Conservation (phyloP, 2,888 invertebrate genomes). For the Drosophila recens region DNA sequence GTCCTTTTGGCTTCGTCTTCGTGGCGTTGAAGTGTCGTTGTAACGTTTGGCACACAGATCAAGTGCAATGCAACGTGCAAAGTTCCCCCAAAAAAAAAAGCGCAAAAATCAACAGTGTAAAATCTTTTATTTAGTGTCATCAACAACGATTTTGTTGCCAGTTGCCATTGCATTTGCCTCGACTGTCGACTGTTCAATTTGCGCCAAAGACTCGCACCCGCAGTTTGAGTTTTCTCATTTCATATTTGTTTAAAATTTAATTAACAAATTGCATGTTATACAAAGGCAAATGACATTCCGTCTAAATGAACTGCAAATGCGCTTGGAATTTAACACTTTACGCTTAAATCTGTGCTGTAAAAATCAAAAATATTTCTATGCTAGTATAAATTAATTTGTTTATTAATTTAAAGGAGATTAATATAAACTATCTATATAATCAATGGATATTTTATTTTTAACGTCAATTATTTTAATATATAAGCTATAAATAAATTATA, state of each 20-base stretch:
- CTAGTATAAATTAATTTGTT: not conserved
- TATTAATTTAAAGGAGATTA: too few relatives aligned
- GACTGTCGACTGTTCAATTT: constrained; percentile 51
- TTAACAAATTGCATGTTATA: constrained; percentile 65
- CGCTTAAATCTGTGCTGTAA: not conserved
- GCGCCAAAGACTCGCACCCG: constrained; percentile 51
- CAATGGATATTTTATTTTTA: too few relatives aligned
- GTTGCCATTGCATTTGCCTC: constrained; percentile 14
- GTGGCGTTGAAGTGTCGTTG: constrained; percentile 70
- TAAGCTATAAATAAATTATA: not conserved
- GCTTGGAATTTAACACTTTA: not conserved
- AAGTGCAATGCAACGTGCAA: constrained; percentile 81
- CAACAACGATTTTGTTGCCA: constrained; percentile 60
- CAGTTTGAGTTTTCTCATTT: constrained; percentile 59
- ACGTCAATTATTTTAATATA: too few relatives aligned
- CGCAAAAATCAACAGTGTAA: constrained; percentile 81
- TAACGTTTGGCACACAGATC: constrained; percentile 82
- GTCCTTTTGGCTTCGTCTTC: constrained; percentile 25
- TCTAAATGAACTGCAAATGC: constrained; percentile 13
- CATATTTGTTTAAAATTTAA: constrained; percentile 73
- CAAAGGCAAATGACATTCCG: constrained; percentile 14
- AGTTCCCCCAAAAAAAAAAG: constrained; percentile 73
- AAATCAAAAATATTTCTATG: not conserved
- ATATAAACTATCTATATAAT: too few relatives aligned
- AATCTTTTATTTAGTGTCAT: constrained; percentile 82